Base-by-base conservation (phyloP, 1,140 invertebrate species). In the Leptinotarsa texana region DNA sequence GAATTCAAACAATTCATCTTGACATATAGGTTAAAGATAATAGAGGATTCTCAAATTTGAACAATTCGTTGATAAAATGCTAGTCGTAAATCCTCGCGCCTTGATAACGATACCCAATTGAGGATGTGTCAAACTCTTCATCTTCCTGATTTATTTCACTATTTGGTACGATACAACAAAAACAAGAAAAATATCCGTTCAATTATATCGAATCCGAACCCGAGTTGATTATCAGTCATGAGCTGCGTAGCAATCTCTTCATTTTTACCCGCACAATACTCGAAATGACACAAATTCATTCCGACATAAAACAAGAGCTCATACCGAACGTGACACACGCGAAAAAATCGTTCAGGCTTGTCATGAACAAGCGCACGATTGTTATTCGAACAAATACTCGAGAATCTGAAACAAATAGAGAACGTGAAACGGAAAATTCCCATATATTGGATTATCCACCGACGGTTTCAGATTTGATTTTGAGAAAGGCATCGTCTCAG, bases 261-360 rank as follows among this genome's bases (percentile, higher is more conserved):
- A 57, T 17, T 57, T 57, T 18, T 18, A 57, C 51, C 15, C 6
- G 5, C 17, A 57, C 15, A 15, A 57, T 18, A 57, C 51, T 57
- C 51, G 51, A 57, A 57, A 57, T 57, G n/a, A 57, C 51, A 57
- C 51, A 57, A 57, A 57, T 57, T 57, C 15, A 57, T 57, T 57
- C 13, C 65, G 13, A 27, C 18, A 63, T 63, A 67, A 67, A 67
- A 22, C 27, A 67, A 24, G 65, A 67, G 65, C 17, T 67, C 42
- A 67, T 57, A 57, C 51, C n/a, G 65, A 72, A 76, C 75, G 75
- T 73, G 75, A 76, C 75, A 51, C 49, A 76, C 66, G 70, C 68
- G 66, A 71, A 76, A 76, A 76, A 76, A 73, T 73, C 75, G 68
- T 76, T 76, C 72, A 76, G 66, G 69, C 47, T 76, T 76, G 75